Evolutionary conservation across 2,888 invertebrate genomes (phyloP).

Genomic region (Brassicogethes aeneus): DNA sequence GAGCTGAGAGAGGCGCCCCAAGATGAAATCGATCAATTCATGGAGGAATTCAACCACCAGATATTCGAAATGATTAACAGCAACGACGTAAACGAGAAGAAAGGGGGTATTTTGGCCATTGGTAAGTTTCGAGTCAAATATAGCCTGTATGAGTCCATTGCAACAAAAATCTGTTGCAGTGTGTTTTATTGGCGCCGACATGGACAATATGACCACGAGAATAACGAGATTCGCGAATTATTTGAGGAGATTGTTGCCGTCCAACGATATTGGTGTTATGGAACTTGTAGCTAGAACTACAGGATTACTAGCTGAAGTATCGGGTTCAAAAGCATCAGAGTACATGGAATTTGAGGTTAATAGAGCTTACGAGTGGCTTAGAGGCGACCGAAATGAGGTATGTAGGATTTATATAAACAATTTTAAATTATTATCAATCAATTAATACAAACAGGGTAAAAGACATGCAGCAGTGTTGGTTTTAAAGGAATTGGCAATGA

Average conservation of each 20-base stretch:
- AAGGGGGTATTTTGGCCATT: constrained; percentile 92
- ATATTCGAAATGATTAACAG: constrained; percentile 95
- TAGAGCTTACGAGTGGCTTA: constrained; percentile 91
- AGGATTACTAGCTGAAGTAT: constrained; percentile 82
- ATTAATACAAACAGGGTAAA: constrained; percentile 48
- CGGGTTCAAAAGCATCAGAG: constrained; percentile 89
- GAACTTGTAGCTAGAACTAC: constrained; percentile 93
- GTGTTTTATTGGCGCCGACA: constrained; percentile 87
- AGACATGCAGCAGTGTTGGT: constrained; percentile 89
- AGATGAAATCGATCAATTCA: constrained; percentile 83
- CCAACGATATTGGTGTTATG: constrained; percentile 88
- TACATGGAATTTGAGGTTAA: constrained; percentile 98
- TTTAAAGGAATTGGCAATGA: constrained; percentile 85
- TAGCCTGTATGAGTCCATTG: constrained; percentile 1
- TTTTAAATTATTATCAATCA: neutral
- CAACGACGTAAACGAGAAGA: constrained; percentile 86
- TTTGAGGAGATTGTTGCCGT: constrained; percentile 79
- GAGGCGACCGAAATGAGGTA: constrained; percentile 78
- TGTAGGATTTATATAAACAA: neutral
- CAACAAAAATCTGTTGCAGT: constrained; percentile 50
- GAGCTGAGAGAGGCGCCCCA: constrained; percentile 82
- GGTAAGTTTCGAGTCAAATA: constrained; percentile 40
- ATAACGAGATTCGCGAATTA: constrained; percentile 91
- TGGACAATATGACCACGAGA: constrained; percentile 82
- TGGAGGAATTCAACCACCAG: constrained; percentile 92